Evolutionary conservation across 1,140 invertebrate genomes (phyloP).

Genomic region (Anastrepha obliqua): DNA sequence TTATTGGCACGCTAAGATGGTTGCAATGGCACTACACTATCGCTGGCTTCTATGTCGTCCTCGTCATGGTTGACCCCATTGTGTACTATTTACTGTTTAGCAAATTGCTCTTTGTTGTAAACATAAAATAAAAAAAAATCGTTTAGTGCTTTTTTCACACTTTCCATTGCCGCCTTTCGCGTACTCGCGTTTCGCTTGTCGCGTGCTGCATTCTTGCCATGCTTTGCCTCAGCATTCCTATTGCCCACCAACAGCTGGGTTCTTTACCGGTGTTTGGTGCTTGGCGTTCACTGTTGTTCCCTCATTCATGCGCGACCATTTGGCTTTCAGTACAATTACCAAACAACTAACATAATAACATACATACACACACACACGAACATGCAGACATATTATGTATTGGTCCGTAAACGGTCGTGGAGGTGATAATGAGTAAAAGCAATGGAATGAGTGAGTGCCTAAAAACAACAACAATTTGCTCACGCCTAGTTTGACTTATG

Average conservation of each 20-base stretch:
- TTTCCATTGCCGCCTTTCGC: not conserved
- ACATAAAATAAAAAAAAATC: not conserved
- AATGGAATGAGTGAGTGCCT: not conserved
- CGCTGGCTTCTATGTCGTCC: not conserved
- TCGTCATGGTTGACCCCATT: constrained; percentile 37
- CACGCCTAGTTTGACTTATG: constrained; percentile 27
- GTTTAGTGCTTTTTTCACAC: constrained; percentile 45
- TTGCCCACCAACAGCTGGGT: not conserved
- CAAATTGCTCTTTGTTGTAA: constrained; percentile 23
- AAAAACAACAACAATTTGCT: not conserved
- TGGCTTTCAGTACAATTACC: constrained; percentile 48
- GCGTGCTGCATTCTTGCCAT: constrained; percentile 43
- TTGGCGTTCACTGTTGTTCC: not conserved
- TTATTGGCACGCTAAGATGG: not conserved
- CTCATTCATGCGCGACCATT: constrained; percentile 41
- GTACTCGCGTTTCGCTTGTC: constrained; percentile 37
- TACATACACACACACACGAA: not conserved
- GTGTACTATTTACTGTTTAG: constrained; percentile 22
- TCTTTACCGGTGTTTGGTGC: not conserved
- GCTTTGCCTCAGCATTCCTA: not conserved
- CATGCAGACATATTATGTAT: not conserved
- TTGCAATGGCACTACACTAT: not conserved
- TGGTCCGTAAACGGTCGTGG: constrained; percentile 12
- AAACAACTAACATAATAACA: constrained; percentile 30
- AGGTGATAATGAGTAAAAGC: constrained; percentile 39